phyloP scores from a whole-genome alignment of 92 coral and sea anemone species.

The Zoanthus gigantus region DNA sequence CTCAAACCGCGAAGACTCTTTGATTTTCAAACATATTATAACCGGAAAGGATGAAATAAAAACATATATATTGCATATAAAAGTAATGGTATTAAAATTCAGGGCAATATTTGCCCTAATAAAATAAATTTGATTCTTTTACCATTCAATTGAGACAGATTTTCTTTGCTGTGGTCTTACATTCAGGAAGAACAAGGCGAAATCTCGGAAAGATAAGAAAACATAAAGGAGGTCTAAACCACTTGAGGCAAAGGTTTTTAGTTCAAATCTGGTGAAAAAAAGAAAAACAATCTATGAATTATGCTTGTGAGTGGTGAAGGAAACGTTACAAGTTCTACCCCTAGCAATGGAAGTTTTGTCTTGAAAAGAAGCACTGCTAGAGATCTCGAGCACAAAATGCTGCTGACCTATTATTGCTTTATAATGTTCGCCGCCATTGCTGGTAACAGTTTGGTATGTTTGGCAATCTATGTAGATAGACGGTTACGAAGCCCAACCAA shows the following conservation, averaged over 20 bases:
- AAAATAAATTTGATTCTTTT: background rate
- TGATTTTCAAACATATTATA: background rate
- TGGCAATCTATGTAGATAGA: constrained; percentile 83
- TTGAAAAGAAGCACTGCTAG: background rate
- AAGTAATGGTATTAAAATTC: background rate
- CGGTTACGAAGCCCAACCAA: constrained; percentile 92
- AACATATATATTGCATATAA: background rate
- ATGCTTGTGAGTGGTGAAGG: constrained; percentile 3
- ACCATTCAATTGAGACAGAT: background rate
- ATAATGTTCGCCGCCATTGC: constrained; percentile 76
- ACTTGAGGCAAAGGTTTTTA: background rate
- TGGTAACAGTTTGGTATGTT: constrained; percentile 88
- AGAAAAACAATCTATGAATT: background rate
- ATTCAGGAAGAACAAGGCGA: background rate
- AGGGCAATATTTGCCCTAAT: background rate
- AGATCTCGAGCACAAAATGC: constrained; percentile 38
- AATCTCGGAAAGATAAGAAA: background rate
- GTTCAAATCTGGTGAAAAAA: background rate
- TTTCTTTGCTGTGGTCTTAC: background rate
- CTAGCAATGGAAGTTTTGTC: background rate
- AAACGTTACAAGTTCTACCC: background rate
- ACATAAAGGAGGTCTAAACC: constrained; percentile 4
- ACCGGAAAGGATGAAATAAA: background rate
- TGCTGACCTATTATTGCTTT: constrained; percentile 66
- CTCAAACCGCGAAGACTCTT: background rate